Conservation (phyloP, 2,113 vertebrate genomes). For the Donacobius atricapilla region DNA sequence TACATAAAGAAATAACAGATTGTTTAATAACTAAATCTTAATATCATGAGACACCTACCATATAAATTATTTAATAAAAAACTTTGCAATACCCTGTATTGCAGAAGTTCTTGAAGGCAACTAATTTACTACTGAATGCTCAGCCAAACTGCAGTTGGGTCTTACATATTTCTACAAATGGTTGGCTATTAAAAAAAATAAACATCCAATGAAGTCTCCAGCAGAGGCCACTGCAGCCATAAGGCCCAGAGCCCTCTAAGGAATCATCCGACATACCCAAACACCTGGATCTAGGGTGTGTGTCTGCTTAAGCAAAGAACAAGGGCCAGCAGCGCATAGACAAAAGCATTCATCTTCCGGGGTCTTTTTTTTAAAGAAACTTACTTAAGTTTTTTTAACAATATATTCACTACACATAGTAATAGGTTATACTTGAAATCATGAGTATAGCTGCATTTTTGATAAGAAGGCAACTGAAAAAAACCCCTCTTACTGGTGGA, state of each 20-base stretch:
- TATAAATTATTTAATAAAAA: not conserved
- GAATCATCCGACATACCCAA: not conserved
- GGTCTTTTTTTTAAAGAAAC: not conserved
- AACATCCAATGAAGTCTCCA: not conserved
- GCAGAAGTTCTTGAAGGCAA: not conserved
- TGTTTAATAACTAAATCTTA: not conserved
- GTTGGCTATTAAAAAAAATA: not conserved
- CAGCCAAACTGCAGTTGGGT: not conserved
- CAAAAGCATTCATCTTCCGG: not conserved
- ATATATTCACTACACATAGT: not conserved
- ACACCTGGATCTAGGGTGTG: not conserved
- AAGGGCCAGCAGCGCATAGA: not conserved
- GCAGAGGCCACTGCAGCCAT: not conserved
- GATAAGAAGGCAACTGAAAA: not conserved
- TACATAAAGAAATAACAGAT: slow-evolving; percentile 58
- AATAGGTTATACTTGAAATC: not conserved
- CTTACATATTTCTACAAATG: not conserved
- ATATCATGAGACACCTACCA: not conserved
- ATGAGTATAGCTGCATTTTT: not conserved
- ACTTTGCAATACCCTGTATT: not conserved
- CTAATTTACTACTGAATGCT: not conserved
- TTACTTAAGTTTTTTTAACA: not conserved
- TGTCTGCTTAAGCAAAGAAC: not conserved
- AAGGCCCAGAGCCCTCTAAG: not conserved
- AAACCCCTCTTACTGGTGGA: not conserved